These are phyloP conservation scores for Dendrolimus houi DNA, from an alignment of 2,888 invertebrate genomes.

Conservation along the genomic window DNA sequence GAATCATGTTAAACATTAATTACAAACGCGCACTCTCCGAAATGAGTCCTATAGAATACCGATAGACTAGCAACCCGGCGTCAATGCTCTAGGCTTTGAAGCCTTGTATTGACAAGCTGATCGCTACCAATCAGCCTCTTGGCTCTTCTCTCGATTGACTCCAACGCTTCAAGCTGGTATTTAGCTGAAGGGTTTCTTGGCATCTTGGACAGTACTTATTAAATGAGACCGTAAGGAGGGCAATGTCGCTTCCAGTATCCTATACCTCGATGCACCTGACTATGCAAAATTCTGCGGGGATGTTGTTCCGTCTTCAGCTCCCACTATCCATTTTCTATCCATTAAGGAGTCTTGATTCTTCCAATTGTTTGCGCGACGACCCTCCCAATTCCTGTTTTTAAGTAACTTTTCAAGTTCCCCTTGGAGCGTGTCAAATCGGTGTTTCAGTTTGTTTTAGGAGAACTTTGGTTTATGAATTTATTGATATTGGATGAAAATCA, in stretches of 20 bases:
- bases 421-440: neutral
- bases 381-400: slow-evolving; percentile 23
- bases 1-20: too few relatives aligned
- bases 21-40: too few relatives aligned
- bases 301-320: slow-evolving; percentile 41
- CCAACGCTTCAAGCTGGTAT: too few relatives aligned
- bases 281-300: slow-evolving; percentile 58
- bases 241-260: slow-evolving; percentile 13
- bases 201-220: too few relatives aligned
- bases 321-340: slow-evolving; percentile 67
- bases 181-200: too few relatives aligned
- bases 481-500: too few relatives aligned
- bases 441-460: neutral
- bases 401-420: slow-evolving; percentile 9
- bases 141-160: neutral
- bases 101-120: too few relatives aligned
- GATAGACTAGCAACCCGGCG: too few relatives aligned
- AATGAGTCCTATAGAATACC: too few relatives aligned
- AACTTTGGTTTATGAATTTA: neutral
- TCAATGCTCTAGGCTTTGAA: too few relatives aligned
- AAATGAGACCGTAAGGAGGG: too few relatives aligned
- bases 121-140: neutral
- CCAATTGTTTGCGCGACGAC: slow-evolving; percentile 45
- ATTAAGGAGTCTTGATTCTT: slow-evolving; percentile 60
- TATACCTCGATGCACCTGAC: slow-evolving; percentile 33